Conservation (phyloP, 92 coral and sea anemone species). For the Zoanthus sansibaricus region DNA sequence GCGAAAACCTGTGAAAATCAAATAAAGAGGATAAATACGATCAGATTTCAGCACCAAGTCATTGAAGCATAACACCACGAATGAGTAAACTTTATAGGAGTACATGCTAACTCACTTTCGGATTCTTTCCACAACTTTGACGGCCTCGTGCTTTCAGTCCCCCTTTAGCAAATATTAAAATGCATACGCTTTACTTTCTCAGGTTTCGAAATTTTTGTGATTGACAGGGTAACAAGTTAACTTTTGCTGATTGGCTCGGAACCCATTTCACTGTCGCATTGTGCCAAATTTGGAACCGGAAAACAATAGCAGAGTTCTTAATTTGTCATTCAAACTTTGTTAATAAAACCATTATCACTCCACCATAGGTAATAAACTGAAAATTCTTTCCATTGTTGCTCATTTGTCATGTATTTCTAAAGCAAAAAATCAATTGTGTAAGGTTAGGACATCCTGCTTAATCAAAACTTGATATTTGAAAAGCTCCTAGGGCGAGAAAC, state of each 20-base stretch:
- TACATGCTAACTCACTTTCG: constrained; percentile 44
- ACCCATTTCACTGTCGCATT: constrained; percentile 32
- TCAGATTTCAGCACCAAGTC: constrained; percentile 90
- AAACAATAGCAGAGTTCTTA: constrained; percentile 41
- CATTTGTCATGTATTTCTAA: constrained; percentile 12
- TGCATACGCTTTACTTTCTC: constrained; percentile 54
- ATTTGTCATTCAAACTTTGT: constrained; percentile 64
- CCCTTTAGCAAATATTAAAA: constrained; percentile 42
- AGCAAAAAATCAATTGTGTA: constrained; percentile 13
- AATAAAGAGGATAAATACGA: constrained; percentile 93
- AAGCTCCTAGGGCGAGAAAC: not conserved
- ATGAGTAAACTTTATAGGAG: constrained; percentile 24
- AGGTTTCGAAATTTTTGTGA: constrained; percentile 54
- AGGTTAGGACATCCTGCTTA: not conserved
- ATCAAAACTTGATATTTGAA: not conserved
- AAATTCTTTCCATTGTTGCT: constrained; percentile 45
- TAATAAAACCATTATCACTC: constrained; percentile 70
- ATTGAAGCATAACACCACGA: constrained; percentile 79
- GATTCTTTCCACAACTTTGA: constrained; percentile 51
- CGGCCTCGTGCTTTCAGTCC: constrained; percentile 64
- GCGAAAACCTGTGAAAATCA: constrained; percentile 98
- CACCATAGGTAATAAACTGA: constrained; percentile 30
- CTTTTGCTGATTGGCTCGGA: constrained; percentile 50
- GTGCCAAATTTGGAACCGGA: constrained; percentile 40
- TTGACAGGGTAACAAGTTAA: constrained; percentile 42